Evolutionary conservation across 1,140 invertebrate species (phyloP), one percentile per base, ranked within the genome.

Genomic region (Aphelenchoides fujianensis): DNA sequence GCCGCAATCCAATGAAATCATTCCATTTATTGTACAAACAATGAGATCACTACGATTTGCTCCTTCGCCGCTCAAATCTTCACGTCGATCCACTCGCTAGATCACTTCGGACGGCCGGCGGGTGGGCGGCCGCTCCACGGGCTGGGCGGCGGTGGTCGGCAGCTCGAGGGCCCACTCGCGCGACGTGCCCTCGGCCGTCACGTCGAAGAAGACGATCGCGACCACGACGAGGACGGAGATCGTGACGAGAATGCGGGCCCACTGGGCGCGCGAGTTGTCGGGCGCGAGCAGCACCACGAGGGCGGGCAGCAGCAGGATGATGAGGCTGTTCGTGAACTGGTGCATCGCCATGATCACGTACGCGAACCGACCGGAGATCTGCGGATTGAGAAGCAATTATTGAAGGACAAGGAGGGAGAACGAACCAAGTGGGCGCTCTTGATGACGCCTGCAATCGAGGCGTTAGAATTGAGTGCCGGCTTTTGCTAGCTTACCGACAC

Each of bases 341-440:
- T n/a, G 73, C 28, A 76, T 61, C 16, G 75, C 54, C 35, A 63
- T 73, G 5, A 76, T 30, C 1, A 79, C 64, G 32, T 76, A 76
- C 3, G 71, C 76, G 36, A 61, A 76, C 52, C 70, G 75, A 19
- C 73, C 31, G 3, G 75, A 76, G 30, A 76, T 63, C 75, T 76
- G 27, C n/a, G n/a, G n/a, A n/a, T n/a, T n/a, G n/a, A n/a, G n/a
- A 19, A 48, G 2, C 32, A 0, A 1, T 34, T 1, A 32, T 2
- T 72, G 53, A 2, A 16, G 5, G n/a, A 19, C n/a, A 54, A 0
- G 55, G 9, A 62, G 36, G 28, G 0, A 28, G 36, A 28, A 30
- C 77, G 37, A 53, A 78, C 77, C 70, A 79, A 54, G 55, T 79
- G 73, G 0, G 72, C 48, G 69, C 77, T 79, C 69, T 71, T 74